Evolutionary conservation across 1,140 invertebrate genomes (phyloP).

Genomic region (Drosophila yakuba): DNA sequence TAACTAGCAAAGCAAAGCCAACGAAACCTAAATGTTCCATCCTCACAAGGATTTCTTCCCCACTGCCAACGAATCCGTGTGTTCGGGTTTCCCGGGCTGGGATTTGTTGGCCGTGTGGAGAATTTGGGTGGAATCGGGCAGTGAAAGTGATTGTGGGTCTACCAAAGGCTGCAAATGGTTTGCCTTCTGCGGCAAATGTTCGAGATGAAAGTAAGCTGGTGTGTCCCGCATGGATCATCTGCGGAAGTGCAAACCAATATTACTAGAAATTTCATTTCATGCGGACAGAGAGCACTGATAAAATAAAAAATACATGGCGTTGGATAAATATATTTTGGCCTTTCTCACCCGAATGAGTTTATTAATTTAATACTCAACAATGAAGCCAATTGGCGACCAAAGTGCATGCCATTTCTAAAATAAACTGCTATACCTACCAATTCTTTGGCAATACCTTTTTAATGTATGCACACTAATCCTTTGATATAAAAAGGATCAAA

Average conservation of each 20-base stretch:
- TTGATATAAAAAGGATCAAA: neutral
- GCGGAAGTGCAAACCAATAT: conserved; percentile 30
- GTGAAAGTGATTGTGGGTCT: conserved; percentile 52
- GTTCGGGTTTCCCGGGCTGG: neutral
- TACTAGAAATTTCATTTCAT: conserved; percentile 35
- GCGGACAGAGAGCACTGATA: conserved; percentile 7
- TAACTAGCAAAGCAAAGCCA: conserved; percentile 61
- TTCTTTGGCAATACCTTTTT: too few species aligned
- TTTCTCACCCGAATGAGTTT: neutral
- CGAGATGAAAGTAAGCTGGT: neutral
- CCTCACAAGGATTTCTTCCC: conserved; percentile 39
- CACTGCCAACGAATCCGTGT: conserved; percentile 22
- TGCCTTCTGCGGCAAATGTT: conserved; percentile 30
- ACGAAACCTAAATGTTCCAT: conserved; percentile 67
- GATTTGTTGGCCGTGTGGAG: conserved; percentile 2
- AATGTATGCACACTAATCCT: neutral
- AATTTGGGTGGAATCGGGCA: conserved; percentile 22
- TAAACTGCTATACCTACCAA: too few species aligned
- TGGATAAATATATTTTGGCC: neutral
- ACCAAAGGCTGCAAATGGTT: conserved; percentile 21
- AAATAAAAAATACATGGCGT: neutral
- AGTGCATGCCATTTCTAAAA: too few species aligned
- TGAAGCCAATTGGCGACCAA: too few species aligned
- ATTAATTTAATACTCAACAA: neutral
- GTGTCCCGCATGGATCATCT: conserved; percentile 13